Percentiles rank a stretch among this genome's conserved stretches.
phyloP scores from a whole-genome alignment of 2,113 vertebrate genomes.

The Nerophis ophidion region DNA sequence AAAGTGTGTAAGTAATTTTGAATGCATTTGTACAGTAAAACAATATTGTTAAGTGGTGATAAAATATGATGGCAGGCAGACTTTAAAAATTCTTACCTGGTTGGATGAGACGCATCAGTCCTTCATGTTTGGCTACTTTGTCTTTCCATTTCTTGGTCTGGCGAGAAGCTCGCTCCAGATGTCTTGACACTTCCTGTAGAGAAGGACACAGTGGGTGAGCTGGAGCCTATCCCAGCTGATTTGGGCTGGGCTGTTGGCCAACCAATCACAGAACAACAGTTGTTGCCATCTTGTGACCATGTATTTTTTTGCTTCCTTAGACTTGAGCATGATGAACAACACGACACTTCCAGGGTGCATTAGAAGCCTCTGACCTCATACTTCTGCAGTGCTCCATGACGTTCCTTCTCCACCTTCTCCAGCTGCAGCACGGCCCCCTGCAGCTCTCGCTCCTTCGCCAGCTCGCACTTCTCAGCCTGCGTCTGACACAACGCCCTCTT shows the following conservation, averaged over 20 bases:
- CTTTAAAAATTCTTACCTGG: conserved; percentile 73
- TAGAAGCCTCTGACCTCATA: conserved; percentile 75
- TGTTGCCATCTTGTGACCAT: too few relatives aligned
- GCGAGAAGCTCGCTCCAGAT: conserved; percentile 79
- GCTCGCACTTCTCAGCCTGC: conserved; percentile 85
- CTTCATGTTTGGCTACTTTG: conserved; percentile 89
- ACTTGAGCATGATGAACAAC: too few relatives aligned
- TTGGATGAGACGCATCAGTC: conserved; percentile 87
- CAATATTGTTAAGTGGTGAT: too few relatives aligned
- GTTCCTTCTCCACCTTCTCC: conserved; percentile 81
- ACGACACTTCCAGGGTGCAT: not conserved
- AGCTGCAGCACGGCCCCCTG: conserved; percentile 83
- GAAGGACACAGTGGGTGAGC: not conserved
- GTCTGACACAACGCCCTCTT: conserved; percentile 83
- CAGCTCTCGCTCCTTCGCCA: conserved; percentile 82
- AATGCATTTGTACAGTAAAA: too few relatives aligned
- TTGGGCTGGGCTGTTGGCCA: too few relatives aligned
- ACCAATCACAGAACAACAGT: too few relatives aligned
- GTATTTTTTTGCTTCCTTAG: too few relatives aligned
- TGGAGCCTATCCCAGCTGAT: too few relatives aligned
- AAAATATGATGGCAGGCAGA: too few relatives aligned
- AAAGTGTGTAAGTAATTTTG: too few relatives aligned
- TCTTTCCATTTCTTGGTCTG: conserved; percentile 93
- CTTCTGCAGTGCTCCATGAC: conserved; percentile 80
- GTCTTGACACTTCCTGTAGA: conserved; percentile 80